Evolutionary conservation across 2,888 invertebrate genomes (phyloP), one percentile per base, ranked within the genome.

Genomic region (Choristoneura rosaceana): DNA sequence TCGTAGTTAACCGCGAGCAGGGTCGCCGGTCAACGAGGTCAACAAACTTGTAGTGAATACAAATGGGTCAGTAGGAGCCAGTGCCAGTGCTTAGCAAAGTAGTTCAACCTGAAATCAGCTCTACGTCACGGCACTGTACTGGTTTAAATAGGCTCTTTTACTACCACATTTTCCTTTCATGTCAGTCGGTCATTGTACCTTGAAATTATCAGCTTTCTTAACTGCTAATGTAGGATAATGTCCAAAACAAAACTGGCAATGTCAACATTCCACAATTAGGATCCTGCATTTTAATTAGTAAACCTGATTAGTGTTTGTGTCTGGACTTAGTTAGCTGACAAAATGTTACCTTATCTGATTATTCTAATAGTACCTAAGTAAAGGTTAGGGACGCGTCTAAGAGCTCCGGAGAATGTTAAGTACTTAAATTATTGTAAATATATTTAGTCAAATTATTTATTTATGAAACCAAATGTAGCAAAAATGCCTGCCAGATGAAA

Each of bases 21-120:
- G 84, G 84, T 85, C 84, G 81, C 82, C 85, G 87, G 83, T 84
- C 84, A 89, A 83, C 84, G 84, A 84, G 89, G 89, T 87, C 88
- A 85, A 82, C 84, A 87, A 89, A 89, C 88, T 85, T 83, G 86
- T 81, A 82, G 77, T 78, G 79, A 75, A 81, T 80, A 80, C 79
- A 83, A 84, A 82, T 83, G 77, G 86, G 87, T 86, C 82, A 84
- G 79, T 82, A 79, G 82, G 80, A 76, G 52, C 65, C 69, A 43
- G 65, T 65, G 52, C 65, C 69, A 43, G 65, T 65, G 71, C 63
- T 64, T 73, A 58, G 50, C 47, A 65, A 70, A 70, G 60, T 60
- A 66, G 67, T 60, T 15, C 58, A 71, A 71, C 70, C 75, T 70
- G 70, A 70, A 75, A 73, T 38, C 55, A 58, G 55, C 45, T 65